Percentiles rank a stretch among this genome's conserved stretches.
Evolutionary conservation across 2,888 invertebrate species (phyloP).

Genomic region (Noctua pronuba): DNA sequence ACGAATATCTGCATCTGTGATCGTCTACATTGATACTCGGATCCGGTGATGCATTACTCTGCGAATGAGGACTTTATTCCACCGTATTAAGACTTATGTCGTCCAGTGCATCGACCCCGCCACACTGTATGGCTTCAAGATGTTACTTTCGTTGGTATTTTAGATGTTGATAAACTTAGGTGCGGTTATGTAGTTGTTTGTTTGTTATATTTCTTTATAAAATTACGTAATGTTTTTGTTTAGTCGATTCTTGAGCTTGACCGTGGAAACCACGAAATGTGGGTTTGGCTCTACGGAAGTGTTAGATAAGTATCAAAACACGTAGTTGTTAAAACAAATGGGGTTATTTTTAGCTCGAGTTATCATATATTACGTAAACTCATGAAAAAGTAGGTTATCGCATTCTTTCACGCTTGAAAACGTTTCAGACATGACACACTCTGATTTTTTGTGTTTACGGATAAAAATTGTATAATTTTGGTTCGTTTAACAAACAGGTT

Average conservation of each 20-base stretch:
- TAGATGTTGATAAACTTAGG: conserved; percentile 75
- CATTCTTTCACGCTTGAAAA: conserved; percentile 23
- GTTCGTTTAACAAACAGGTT: background rate
- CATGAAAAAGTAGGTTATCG: conserved; percentile 39
- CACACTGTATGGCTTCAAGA: conserved; percentile 80
- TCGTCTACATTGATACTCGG: conserved; percentile 86
- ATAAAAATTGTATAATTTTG: background rate
- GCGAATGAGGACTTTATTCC: conserved; percentile 79
- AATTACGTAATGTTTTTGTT: conserved; percentile 62
- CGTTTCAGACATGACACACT: conserved; percentile 13
- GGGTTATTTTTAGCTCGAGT: conserved; percentile 35
- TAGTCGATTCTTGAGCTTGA: conserved; percentile 48
- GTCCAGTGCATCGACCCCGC: conserved; percentile 86
- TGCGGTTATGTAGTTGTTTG: conserved; percentile 70
- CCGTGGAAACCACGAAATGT: conserved; percentile 46
- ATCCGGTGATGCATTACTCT: conserved; percentile 69
- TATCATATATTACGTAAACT: conserved; percentile 39
- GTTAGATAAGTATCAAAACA: conserved; percentile 55
- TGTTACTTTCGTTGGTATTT: conserved; percentile 86
- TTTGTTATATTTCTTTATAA: conserved; percentile 58
- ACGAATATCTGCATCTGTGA: conserved; percentile 87
- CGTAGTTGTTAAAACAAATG: conserved; percentile 29
- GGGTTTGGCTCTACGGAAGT: conserved; percentile 38
- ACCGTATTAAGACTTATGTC: conserved; percentile 78
- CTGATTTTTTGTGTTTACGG: conserved; percentile 25